These are phyloP conservation scores for Sebastes vulpes DNA, from an alignment of 2,797 vertebrate genomes.

Conservation along the genomic window DNA sequence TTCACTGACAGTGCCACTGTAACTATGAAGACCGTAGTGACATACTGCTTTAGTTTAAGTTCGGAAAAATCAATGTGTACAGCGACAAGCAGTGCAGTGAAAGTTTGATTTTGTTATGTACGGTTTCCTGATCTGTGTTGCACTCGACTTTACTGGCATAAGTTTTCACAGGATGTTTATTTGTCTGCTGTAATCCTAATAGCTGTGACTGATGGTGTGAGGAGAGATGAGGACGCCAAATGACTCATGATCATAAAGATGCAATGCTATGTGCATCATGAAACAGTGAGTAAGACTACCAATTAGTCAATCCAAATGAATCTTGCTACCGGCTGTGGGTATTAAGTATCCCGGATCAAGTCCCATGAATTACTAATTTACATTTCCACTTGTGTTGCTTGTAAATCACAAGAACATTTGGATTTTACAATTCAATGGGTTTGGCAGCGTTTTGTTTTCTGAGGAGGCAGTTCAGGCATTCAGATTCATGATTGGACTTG, in stretches of 20 bases:
- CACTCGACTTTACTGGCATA: constrained; percentile 16
- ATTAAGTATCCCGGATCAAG: constrained; percentile 49
- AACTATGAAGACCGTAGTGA: neutral
- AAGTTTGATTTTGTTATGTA: neutral
- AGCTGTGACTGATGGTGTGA: constrained; percentile 52
- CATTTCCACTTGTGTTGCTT: constrained; percentile 46
- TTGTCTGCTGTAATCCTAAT: constrained; percentile 29
- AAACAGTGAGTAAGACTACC: constrained; percentile 64
- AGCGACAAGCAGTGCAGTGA: neutral
- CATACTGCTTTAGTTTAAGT: neutral
- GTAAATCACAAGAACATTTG: constrained; percentile 66
- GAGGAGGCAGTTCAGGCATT: constrained; percentile 6
- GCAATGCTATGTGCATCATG: constrained; percentile 49
- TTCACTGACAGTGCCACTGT: neutral
- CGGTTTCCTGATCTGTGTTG: constrained; percentile 17
- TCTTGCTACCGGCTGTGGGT: constrained; percentile 45
- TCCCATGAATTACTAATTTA: constrained; percentile 45
- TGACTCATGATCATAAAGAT: constrained; percentile 64
- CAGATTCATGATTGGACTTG: constrained; percentile 33
- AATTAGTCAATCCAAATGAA: constrained; percentile 67
- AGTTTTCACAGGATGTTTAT: constrained; percentile 40
- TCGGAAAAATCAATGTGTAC: neutral
- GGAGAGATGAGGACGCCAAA: constrained; percentile 65
- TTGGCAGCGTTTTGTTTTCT: constrained; percentile 40
- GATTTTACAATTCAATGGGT: constrained; percentile 39